Percentiles rank a stretch among this genome's conserved stretches.
Evolutionary conservation across 2,113 vertebrate species (phyloP).

Genomic region (Pagrus major): DNA sequence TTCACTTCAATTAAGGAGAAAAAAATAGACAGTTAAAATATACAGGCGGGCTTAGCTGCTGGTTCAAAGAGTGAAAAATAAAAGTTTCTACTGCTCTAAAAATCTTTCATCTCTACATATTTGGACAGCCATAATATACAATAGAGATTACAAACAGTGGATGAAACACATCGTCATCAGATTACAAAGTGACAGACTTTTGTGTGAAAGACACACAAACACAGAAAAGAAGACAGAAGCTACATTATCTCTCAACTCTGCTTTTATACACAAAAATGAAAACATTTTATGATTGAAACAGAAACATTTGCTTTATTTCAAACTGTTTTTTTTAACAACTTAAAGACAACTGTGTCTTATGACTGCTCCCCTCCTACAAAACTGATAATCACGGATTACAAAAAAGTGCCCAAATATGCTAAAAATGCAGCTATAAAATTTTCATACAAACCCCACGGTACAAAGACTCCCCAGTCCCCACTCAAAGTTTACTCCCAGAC

Average conservation of each 20-base stretch:
- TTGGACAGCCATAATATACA: slow-evolving; percentile 73
- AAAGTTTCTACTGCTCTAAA: slow-evolving; percentile 77
- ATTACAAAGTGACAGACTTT: slow-evolving; percentile 58
- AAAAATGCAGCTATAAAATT: slow-evolving; percentile 76
- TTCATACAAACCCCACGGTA: slow-evolving; percentile 76
- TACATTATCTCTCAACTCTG: slow-evolving; percentile 72
- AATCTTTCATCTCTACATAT: slow-evolving; percentile 72
- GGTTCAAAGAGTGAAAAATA: slow-evolving; percentile 80
- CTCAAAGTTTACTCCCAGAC: slow-evolving; percentile 48
- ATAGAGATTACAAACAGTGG: slow-evolving; percentile 67
- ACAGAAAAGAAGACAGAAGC: slow-evolving; percentile 61
- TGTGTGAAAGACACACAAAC: slow-evolving; percentile 50
- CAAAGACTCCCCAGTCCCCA: slow-evolving; percentile 66
- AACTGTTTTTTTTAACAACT: slow-evolving; percentile 16
- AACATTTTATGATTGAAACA: slow-evolving; percentile 22
- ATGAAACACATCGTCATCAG: slow-evolving; percentile 59
- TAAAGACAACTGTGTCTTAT: slow-evolving; percentile 31
- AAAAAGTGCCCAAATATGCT: slow-evolving; percentile 74
- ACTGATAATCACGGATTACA: slow-evolving; percentile 69
- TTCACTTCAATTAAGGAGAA: slow-evolving; percentile 75
- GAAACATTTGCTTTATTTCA: slow-evolving; percentile 3
- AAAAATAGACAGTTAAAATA: slow-evolving; percentile 65
- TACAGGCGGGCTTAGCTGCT: slow-evolving; percentile 76
- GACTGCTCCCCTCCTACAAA: slow-evolving; percentile 59
- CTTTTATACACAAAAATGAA: slow-evolving; percentile 4